phyloP scores from a whole-genome alignment of 2,888 invertebrate genomes.

The Nematopogon swammerdamellus region DNA sequence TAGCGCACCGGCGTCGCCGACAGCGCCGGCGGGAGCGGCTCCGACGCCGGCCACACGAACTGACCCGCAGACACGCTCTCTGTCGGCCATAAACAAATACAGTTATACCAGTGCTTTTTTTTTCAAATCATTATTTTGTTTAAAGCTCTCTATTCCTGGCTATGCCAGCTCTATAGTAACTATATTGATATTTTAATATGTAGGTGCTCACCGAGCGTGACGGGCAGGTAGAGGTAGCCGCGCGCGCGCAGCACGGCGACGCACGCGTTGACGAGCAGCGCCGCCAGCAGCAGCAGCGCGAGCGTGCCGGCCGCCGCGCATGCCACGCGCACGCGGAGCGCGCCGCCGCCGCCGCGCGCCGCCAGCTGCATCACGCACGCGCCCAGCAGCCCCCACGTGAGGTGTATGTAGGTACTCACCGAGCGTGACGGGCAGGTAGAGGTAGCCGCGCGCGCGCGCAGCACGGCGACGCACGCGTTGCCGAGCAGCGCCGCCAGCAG shows the following conservation, averaged over 20 bases:
- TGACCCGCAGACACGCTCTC: slow-evolving; percentile 69
- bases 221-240: slow-evolving; percentile 73
- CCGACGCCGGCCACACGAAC: slow-evolving; percentile 64
- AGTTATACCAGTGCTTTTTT: background rate
- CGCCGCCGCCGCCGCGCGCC: too few relatives aligned
- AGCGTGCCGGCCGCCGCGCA: too few relatives aligned
- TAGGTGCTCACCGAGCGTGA: slow-evolving; percentile 74
- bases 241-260: slow-evolving; percentile 71
- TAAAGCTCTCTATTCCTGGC: background rate
- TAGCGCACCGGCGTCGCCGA: slow-evolving; percentile 60
- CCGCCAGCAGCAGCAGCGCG: slow-evolving; percentile 68
- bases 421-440: too few relatives aligned
- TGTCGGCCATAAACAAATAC: slow-evolving; percentile 28
- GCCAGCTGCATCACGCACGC: slow-evolving; percentile 78
- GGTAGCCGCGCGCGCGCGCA: too few relatives aligned
- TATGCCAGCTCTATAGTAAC: too few relatives aligned
- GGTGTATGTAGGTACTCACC: too few relatives aligned
- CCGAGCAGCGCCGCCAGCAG: too few relatives aligned
- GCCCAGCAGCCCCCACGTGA: slow-evolving; percentile 84
- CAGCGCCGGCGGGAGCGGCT: slow-evolving; percentile 59
- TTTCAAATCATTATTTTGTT: background rate
- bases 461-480: too few relatives aligned
- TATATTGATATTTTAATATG: slow-evolving; percentile 5
- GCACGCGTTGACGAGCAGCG: slow-evolving; percentile 80
- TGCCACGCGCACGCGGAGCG: slow-evolving; percentile 15